phyloP scores from a whole-genome alignment of 2,888 invertebrate genomes.

The Hemicrepidius hirtus region DNA sequence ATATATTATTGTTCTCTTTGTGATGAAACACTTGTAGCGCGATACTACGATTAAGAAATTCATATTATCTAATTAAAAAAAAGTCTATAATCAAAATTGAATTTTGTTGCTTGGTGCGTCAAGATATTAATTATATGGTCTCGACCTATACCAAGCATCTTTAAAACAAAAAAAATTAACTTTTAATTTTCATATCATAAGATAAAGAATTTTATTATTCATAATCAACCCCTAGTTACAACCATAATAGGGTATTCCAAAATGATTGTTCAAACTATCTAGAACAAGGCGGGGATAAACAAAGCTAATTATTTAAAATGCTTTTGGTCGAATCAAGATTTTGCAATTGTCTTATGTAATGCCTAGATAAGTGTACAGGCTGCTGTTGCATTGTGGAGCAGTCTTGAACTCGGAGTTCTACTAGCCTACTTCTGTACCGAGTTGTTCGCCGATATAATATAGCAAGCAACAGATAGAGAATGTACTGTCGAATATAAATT shows the following conservation, averaged over 20 bases:
- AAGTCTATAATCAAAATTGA: not conserved
- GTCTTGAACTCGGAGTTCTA: conserved; percentile 64
- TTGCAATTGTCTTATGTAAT: conserved; percentile 60
- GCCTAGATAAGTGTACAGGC: conserved; percentile 52
- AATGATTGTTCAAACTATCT: conserved; percentile 8
- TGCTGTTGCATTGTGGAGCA: conserved; percentile 56
- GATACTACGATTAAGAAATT: conserved; percentile 4
- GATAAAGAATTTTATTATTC: not conserved
- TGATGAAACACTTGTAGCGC: conserved; percentile 24
- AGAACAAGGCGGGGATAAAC: conserved; percentile 6
- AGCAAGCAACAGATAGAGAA: not conserved
- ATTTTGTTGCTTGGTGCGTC: conserved; percentile 10
- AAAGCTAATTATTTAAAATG: conserved; percentile 45
- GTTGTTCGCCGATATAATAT: conserved; percentile 27
- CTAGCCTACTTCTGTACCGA: conserved; percentile 67
- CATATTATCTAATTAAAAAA: not conserved
- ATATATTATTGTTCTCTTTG: conserved; percentile 27
- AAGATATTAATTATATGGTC: conserved; percentile 40
- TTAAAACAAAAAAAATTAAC: too few relatives aligned
- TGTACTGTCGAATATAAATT: not conserved
- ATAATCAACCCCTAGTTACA: not conserved
- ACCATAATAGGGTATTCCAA: not conserved
- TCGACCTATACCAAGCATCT: conserved; percentile 32
- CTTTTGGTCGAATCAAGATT: conserved; percentile 58
- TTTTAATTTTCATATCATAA: too few relatives aligned